Evolutionary conservation across 2,113 vertebrate genomes (phyloP).

Genomic region (Pterocles burchelli): DNA sequence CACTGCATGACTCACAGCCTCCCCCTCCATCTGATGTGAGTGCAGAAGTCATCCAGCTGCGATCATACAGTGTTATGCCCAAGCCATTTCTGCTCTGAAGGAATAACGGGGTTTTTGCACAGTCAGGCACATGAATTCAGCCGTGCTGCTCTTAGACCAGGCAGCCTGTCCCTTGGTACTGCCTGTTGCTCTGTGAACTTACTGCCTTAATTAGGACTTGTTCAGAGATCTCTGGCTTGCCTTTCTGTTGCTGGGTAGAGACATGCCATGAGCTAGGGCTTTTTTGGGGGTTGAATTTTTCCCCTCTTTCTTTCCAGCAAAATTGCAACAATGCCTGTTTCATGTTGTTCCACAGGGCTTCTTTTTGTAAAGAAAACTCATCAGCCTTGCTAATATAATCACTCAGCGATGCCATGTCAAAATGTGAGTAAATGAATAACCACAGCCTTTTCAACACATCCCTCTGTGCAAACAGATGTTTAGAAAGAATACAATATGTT

Average conservation of each 20-base stretch:
- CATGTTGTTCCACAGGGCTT: conserved; percentile 53
- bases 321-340: conserved; percentile 44
- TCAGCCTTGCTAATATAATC: conserved; percentile 62
- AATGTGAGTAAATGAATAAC: conserved; percentile 65
- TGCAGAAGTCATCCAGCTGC: neutral
- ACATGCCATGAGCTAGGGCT: conserved; percentile 18
- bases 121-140: neutral
- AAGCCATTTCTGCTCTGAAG: neutral
- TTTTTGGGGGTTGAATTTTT: conserved; percentile 41
- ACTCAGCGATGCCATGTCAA: conserved; percentile 58
- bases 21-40: neutral
- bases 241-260: conserved; percentile 50
- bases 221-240: conserved; percentile 51
- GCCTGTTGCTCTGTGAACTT: neutral
- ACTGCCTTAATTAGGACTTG: conserved; percentile 50
- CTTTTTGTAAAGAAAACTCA: conserved; percentile 58
- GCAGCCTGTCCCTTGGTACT: neutral
- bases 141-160: neutral
- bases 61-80: neutral
- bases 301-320: conserved; percentile 39
- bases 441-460: conserved; percentile 64
- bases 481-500: conserved; percentile 44
- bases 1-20: neutral
- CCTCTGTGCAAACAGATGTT: conserved; percentile 61
- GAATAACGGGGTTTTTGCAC: neutral